Evolutionary conservation across 2,888 invertebrate species (phyloP).

Genomic region (Machimus rusticus): DNA sequence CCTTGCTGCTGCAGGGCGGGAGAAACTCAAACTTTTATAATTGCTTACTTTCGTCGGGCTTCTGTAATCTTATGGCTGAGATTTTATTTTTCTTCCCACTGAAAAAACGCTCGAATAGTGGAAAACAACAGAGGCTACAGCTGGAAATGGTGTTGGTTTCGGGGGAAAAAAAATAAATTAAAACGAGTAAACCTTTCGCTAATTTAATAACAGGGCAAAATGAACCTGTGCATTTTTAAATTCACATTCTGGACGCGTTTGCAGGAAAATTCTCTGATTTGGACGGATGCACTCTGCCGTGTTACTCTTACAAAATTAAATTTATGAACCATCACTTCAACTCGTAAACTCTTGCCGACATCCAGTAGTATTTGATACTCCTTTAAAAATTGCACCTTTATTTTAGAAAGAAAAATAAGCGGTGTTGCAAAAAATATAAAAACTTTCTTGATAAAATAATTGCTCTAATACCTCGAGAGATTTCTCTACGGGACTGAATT

Average conservation of each 20-base stretch:
- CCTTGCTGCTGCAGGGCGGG: background rate
- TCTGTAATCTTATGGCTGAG: background rate
- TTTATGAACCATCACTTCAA: background rate
- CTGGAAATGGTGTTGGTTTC: background rate
- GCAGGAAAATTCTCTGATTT: background rate
- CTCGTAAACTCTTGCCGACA: background rate
- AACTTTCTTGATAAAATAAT: too few relatives aligned
- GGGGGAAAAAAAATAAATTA: background rate
- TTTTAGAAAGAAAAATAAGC: too few relatives aligned
- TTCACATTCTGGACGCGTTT: background rate
- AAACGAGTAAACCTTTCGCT: background rate
- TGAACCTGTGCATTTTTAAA: background rate
- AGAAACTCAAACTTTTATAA: constrained; percentile 6
- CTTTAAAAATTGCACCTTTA: too few relatives aligned
- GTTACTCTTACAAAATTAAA: background rate
- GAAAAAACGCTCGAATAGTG: background rate
- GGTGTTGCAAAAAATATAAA: too few relatives aligned
- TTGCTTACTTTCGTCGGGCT: constrained; percentile 8
- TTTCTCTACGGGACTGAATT: too few relatives aligned
- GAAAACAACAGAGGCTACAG: background rate
- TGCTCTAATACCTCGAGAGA: too few relatives aligned
- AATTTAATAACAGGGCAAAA: background rate
- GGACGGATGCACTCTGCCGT: background rate
- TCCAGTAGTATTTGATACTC: background rate
- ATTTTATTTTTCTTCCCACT: background rate